phyloP scores from a whole-genome alignment of 1,140 invertebrate species.

The Cryptotermes secundus region DNA sequence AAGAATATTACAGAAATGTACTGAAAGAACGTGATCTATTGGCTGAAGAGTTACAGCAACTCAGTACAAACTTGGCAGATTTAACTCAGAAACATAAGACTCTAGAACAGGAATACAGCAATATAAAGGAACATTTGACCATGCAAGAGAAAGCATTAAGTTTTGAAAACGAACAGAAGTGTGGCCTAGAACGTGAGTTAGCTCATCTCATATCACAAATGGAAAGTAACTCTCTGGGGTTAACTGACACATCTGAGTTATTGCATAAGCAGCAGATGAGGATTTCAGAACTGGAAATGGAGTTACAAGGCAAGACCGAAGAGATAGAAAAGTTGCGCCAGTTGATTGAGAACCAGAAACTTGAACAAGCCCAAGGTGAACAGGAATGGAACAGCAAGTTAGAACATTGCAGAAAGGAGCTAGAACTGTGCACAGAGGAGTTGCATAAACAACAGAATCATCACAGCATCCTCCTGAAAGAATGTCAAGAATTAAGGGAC shows the following conservation, averaged over 20 bases:
- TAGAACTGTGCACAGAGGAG: neutral
- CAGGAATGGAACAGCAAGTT: neutral
- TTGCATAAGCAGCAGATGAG: neutral
- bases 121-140: neutral
- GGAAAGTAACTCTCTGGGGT: neutral
- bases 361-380: neutral
- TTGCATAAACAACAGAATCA: neutral
- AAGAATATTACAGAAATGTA: neutral
- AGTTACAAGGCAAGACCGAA: neutral
- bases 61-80: neutral
- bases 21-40: neutral
- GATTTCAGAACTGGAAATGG: neutral
- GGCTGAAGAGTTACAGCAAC: neutral
- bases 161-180: neutral
- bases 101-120: neutral
- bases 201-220: neutral
- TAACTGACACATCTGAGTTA: too few relatives aligned
- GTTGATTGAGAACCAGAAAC: neutral
- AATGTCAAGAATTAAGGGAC: neutral
- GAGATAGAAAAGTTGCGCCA: constrained; percentile 1
- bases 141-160: neutral
- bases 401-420: constrained; percentile 2
- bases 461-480: neutral
- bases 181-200: neutral
- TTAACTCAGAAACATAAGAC: neutral